Base-by-base conservation (phyloP, 2,797 vertebrate genomes). In the Macrochelys suwanniensis region DNA sequence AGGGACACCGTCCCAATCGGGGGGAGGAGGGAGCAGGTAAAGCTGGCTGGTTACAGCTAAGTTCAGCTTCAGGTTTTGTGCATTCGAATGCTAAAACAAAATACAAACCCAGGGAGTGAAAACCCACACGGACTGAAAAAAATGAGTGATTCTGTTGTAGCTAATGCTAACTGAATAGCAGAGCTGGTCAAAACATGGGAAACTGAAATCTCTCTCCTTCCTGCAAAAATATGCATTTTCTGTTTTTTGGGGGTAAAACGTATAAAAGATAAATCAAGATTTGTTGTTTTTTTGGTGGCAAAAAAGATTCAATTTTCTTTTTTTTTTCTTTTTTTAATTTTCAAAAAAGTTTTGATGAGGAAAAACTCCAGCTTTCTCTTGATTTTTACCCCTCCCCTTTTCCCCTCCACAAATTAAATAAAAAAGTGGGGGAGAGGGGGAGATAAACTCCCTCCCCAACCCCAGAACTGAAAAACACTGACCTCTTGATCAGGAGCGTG, bases 41-140 rank as follows among this genome's bases (percentile, higher is more conserved):
- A 65, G 33, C 33, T 19, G 37, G 37, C 7, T 45, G 37, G 11
- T 25, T 1, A 0, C 0, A 65, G 21, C 47, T 16, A 37, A 87
- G 51, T 50, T 86, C 71, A 1, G 50, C 49, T 16, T 31, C 87
- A 77, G 49, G 56, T 15, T 2, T 53, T 10, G 0, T 0, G 2
- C 9, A 8, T 0, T 5, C 57, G 26, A 47, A 16, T 26, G 11
- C 26, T 25, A 23, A 42, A 80, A 53, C 11, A 23, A 8, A 68
- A 42, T 61, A 6, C 0, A 1, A 17, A 0, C 1, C 42, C 42
- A 65, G 33, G 53, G 19, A 45, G 53, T 1, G 4, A 42, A 7
- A 0, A 1, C 28, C 31, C 25, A 33, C 6, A 4, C 3, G 80
- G 68, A 25, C 11, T 4, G 7, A 33, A 80, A 77, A 17, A 31